Evolutionary conservation across 1,140 invertebrate genomes (phyloP).

Genomic region (Drosophila varians): DNA sequence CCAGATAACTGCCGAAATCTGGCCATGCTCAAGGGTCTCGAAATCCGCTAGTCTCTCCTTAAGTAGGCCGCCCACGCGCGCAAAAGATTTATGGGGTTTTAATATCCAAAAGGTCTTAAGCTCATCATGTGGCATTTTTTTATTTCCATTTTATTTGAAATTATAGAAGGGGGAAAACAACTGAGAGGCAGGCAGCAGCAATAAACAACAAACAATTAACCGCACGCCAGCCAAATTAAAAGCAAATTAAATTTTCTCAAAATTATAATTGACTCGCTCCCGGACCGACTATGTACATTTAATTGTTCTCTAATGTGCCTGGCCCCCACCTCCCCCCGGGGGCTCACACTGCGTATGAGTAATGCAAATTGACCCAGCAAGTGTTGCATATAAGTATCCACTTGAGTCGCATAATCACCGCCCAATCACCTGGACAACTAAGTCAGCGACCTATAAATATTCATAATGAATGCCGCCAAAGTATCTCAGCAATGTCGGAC

Average conservation of each 20-base stretch:
- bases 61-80: constrained; percentile 46
- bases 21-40: constrained; percentile 24
- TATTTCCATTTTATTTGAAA: not conserved
- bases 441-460: constrained; percentile 52
- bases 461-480: constrained; percentile 37
- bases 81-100: constrained; percentile 33
- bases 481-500: constrained; percentile 36
- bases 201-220: constrained; percentile 50
- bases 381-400: constrained; percentile 41
- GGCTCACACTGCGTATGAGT: constrained; percentile 54
- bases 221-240: constrained; percentile 58
- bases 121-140: not conserved
- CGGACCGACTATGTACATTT: constrained; percentile 55
- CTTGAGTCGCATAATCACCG: constrained; percentile 15
- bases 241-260: constrained; percentile 54
- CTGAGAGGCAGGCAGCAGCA: not conserved
- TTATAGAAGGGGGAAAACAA: constrained; percentile 22
- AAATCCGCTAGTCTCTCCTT: constrained; percentile 24
- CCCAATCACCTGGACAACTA: constrained; percentile 29
- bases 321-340: not conserved
- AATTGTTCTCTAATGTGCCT: constrained; percentile 59
- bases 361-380: constrained; percentile 41
- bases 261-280: constrained; percentile 55
- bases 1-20: constrained; percentile 41
- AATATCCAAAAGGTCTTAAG: constrained; percentile 4